Conservation (phyloP, 2,797 vertebrate genomes). For the Gobio occitaniae region DNA sequence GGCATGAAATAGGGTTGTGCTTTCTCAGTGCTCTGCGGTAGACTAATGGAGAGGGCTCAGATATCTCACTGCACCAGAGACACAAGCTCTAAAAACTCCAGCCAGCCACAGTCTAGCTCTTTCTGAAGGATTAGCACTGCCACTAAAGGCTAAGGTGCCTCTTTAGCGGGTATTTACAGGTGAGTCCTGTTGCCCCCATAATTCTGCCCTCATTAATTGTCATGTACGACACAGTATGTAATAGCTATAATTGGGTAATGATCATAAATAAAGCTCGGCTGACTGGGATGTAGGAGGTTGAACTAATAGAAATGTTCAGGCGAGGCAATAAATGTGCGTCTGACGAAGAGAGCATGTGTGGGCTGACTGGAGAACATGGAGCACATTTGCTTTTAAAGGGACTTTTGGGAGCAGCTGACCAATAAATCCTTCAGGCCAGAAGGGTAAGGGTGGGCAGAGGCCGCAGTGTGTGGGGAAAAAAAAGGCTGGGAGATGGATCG, state of each 20-base stretch:
- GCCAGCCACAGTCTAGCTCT: constrained; percentile 50
- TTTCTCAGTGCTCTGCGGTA: constrained; percentile 70
- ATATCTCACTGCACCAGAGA: constrained; percentile 73
- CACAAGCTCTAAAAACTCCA: constrained; percentile 40
- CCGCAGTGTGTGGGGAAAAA: constrained; percentile 41
- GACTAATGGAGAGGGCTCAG: constrained; percentile 73
- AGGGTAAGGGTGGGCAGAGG: constrained; percentile 65
- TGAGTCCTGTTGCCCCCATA: constrained; percentile 52
- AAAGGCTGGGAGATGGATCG: constrained; percentile 6
- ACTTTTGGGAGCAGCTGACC: constrained; percentile 75
- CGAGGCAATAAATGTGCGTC: constrained; percentile 67
- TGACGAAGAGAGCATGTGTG: constrained; percentile 76
- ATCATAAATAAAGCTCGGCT: constrained; percentile 70
- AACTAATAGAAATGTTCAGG: constrained; percentile 74
- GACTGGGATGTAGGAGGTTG: constrained; percentile 67
- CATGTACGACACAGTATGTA: constrained; percentile 42
- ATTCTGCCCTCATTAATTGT: constrained; percentile 56
- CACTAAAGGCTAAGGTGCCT: constrained; percentile 31
- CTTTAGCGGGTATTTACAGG: constrained; percentile 58
- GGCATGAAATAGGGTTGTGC: constrained; percentile 79
- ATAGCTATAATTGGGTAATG: constrained; percentile 49
- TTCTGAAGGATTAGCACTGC: constrained; percentile 53
- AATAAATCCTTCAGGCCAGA: constrained; percentile 78
- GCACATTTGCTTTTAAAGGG: constrained; percentile 62
- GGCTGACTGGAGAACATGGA: constrained; percentile 74